Evolutionary conservation across 2,888 invertebrate genomes (phyloP).

Genomic region (Dromius quadrimaculatus): DNA sequence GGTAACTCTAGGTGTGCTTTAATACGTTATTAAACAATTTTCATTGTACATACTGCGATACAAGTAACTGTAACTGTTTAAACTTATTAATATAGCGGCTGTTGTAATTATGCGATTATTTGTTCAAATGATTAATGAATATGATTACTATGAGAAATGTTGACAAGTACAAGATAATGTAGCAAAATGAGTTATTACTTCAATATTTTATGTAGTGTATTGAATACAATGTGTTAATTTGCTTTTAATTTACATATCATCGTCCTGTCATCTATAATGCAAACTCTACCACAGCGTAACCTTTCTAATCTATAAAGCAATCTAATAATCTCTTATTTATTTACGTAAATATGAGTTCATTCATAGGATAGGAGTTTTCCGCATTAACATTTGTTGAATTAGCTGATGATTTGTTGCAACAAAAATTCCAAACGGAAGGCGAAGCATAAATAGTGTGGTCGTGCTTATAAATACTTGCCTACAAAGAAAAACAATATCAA

Average conservation of each 20-base stretch:
- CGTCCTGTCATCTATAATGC: conserved; percentile 17
- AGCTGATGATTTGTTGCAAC: too few species aligned
- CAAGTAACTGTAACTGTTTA: too few species aligned
- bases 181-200: neutral
- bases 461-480: too few species aligned
- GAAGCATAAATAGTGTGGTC: too few species aligned
- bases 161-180: conserved; percentile 7
- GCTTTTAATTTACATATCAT: conserved; percentile 12
- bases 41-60: too few species aligned
- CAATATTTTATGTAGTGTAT: conserved; percentile 1
- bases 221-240: neutral
- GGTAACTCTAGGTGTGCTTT: too few species aligned
- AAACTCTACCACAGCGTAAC: neutral
- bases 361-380: too few species aligned
- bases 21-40: too few species aligned
- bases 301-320: conserved; percentile 6
- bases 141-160: neutral
- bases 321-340: conserved; percentile 1
- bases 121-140: conserved; percentile 10
- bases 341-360: conserved; percentile 4
- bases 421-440: too few species aligned
- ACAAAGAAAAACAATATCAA: too few species aligned
- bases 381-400: too few species aligned
- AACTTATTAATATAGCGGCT: too few species aligned
- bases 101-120: neutral